Percentiles rank a stretch among this genome's conserved stretches.
phyloP scores from a whole-genome alignment of 2,888 invertebrate genomes.

The Dryobotodes eremita region DNA sequence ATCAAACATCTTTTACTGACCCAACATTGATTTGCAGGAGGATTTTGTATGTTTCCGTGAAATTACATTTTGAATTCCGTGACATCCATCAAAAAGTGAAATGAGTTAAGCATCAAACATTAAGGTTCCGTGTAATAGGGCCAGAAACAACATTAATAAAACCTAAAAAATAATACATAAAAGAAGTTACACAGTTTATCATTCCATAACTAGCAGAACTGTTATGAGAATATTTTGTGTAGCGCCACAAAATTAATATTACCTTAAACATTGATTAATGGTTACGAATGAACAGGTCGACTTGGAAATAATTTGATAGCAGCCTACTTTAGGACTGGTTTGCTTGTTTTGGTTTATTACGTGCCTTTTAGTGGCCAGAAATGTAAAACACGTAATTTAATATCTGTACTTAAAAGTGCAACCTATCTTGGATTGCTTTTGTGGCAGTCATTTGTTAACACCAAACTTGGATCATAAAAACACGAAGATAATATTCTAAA shows the following conservation, averaged over 20 bases:
- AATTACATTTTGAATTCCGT: not conserved
- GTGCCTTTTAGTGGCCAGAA: not conserved
- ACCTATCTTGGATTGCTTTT: too few relatives aligned
- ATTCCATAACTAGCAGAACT: slow-evolving; percentile 38
- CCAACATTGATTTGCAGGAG: not conserved
- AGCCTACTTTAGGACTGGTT: slow-evolving; percentile 34
- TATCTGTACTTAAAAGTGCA: not conserved
- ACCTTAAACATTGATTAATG: slow-evolving; percentile 67
- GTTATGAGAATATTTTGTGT: slow-evolving; percentile 46
- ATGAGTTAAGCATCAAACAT: not conserved
- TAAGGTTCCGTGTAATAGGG: not conserved
- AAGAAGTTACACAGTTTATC: slow-evolving; percentile 37
- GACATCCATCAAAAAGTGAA: not conserved
- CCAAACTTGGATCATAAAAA: not conserved
- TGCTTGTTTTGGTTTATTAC: not conserved
- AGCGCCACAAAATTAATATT: slow-evolving; percentile 59
- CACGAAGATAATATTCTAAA: not conserved
- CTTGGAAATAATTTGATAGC: slow-evolving; percentile 52
- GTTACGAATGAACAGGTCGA: slow-evolving; percentile 34
- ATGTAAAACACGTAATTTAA: not conserved
- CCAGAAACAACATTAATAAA: slow-evolving; percentile 28
- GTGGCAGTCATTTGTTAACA: not conserved
- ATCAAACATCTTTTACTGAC: not conserved
- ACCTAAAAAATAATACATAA: slow-evolving; percentile 44
- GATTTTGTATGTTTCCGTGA: rapidly evolving